A percentile compares a stretch with the other conserved stretches of the same genome.
These are phyloP conservation scores for Pteropus rufus DNA, from an alignment of 2,797 vertebrate genomes.

Conservation along the genomic window DNA sequence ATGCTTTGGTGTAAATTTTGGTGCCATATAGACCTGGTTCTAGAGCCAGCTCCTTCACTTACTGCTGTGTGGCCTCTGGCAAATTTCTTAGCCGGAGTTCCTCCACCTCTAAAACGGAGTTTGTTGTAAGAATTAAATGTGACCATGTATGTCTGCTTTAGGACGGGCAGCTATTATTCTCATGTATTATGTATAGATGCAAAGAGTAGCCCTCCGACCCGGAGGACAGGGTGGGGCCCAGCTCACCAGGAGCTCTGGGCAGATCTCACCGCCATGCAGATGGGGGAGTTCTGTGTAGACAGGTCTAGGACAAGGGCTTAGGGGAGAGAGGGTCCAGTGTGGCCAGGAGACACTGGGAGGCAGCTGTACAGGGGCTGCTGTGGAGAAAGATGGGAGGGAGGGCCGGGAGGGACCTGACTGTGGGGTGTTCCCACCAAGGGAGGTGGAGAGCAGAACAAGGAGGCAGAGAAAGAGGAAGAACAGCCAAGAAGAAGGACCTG, in stretches of 20 bases:
- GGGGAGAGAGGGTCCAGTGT: not conserved
- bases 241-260: not conserved
- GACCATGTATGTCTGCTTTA: not conserved
- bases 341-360: not conserved
- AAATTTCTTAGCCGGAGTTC: not conserved
- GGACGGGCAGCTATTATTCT: accelerated
- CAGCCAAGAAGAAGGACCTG: not conserved
- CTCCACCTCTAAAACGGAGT: not conserved
- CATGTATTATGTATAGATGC: no score
- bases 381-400: not conserved
- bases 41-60: not conserved
- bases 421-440: not conserved
- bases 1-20: not conserved
- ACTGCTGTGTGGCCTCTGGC: not conserved
- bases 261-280: not conserved
- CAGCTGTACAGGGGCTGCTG: not conserved
- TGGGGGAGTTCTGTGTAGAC: not conserved
- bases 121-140: not conserved
- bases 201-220: not conserved
- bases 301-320: not conserved
- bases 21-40: not conserved
- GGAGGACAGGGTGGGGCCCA: accelerated
- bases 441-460: not conserved
- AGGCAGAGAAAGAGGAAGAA: not conserved
- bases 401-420: not conserved